These are phyloP conservation scores for Echeneis naucrates DNA, from an alignment of 2,797 vertebrate species.

Conservation along the genomic window DNA sequence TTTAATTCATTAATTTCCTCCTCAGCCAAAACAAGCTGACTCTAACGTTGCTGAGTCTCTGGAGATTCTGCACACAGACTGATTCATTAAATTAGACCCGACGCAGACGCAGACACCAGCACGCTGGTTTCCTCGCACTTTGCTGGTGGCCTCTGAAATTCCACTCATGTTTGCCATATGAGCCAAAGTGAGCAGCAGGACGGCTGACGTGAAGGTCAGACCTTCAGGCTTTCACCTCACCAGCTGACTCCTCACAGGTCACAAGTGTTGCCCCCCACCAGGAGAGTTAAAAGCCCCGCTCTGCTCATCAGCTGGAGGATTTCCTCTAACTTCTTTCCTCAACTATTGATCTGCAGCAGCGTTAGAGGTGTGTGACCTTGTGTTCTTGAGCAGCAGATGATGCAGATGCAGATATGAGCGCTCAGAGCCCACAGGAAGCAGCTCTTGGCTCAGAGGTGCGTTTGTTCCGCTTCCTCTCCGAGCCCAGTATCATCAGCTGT, in stretches of 20 bases:
- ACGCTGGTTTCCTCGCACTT: slow-evolving; percentile 45
- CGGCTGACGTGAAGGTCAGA: slow-evolving; percentile 66
- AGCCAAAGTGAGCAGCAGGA: slow-evolving; percentile 65
- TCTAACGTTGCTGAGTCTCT: slow-evolving; percentile 10
- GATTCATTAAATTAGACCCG: slow-evolving; percentile 27
- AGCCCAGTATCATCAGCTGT: slow-evolving; percentile 55
- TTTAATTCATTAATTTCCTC: slow-evolving; percentile 44
- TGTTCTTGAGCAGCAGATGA: slow-evolving; percentile 21
- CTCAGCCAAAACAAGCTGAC: slow-evolving; percentile 21
- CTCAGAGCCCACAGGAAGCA: slow-evolving; percentile 49
- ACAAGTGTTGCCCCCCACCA: slow-evolving; percentile 55
- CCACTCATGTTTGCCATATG: slow-evolving; percentile 67
- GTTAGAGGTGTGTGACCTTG: slow-evolving; percentile 46
- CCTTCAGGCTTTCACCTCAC: slow-evolving; percentile 51
- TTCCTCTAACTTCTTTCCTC: slow-evolving; percentile 25
- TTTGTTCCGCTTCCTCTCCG: slow-evolving; percentile 45
- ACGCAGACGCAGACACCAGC: neutral
- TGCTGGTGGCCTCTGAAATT: slow-evolving; percentile 65
- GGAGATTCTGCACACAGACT: neutral
- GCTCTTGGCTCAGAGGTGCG: slow-evolving; percentile 47
- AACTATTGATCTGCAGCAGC: slow-evolving; percentile 42
- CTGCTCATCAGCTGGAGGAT: slow-evolving; percentile 15
- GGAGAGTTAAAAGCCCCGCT: slow-evolving; percentile 25
- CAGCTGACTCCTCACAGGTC: slow-evolving; percentile 63
- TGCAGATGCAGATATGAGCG: slow-evolving; percentile 22